Evolutionary conservation across 92 coral and sea anemone species (phyloP), one percentile per base, ranked within the genome.

Genomic region (Palythoa grandiflora): DNA sequence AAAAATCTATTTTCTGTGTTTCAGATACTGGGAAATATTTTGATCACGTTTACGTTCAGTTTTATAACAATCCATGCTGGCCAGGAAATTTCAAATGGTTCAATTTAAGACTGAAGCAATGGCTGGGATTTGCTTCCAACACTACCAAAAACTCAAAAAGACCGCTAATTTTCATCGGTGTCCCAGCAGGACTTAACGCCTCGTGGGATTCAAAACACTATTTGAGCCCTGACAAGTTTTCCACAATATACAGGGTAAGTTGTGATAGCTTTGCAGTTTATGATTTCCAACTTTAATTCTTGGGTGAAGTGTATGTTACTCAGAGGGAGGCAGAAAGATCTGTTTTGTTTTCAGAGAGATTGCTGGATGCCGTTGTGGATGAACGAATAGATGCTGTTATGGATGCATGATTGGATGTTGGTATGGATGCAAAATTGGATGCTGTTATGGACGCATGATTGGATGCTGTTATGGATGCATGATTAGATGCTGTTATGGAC

Each of bases 1-100:
- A 28, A 28, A n/a, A 7, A 19, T 7, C 19, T 66, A 9, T 19
- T 2, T 19, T 66, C 38, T 66, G 9, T 66, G 37, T 79, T 37
- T 17, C 19, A 79, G 84, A 79, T 59, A 60, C 84, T 39, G 71
- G 72, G 47, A 28, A 79, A 63, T 79, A 36, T 15, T 79, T 79
- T 48, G 39, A 20, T 44, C 84, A 79, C 71, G 38, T 79, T 16
- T 79, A 79, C 9, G 11, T 79, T 10, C 84, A 79, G 71, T 79
- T 37, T 79, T 79, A 79, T 68, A 79, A 79, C 37, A 79, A 79
- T 37, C 39, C 9, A 39, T 79, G 84, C 71, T 79, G 72, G 72
- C 71, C 84, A 5, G 84, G 84, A n/a, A 35, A 79, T 47, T 15
- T 36, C 4, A 38, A 9, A 21, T 17, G 6, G 54, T 79, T 79